Evolutionary conservation across 2,888 invertebrate species (phyloP), one percentile per base, ranked within the genome.

Genomic region (Tromatobia lineatoria): DNA sequence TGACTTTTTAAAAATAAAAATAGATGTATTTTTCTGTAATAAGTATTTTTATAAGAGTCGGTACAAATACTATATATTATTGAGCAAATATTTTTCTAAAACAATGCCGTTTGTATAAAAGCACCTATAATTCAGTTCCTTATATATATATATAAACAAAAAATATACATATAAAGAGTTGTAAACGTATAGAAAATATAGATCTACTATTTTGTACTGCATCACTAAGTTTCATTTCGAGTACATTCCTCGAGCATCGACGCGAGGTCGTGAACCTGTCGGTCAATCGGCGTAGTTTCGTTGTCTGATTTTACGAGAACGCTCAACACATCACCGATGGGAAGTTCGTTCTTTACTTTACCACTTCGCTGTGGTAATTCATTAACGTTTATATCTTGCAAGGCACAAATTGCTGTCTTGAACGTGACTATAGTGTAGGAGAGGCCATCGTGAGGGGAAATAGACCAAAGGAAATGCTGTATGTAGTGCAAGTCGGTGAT

Each of bases 401-500:
- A 80, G 7, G 87, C 64, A 18, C 83, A 80, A 2, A 90, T 81
- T 0, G 90, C 89, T 4, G 88, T 83, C 57, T 89, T 87, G 54
- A 88, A 91, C 0, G 87, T 88, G 0, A 88, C 86, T 10, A 91
- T 85, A 0, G 88, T 89, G 71, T 90, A 88, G 0, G 88, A 88
- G 3, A 90, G 85, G 8, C 86, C 86, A 57, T 91, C 90, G 23
- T 85, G 79, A 0, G 89, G 89, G 0, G 88, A 87, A 7, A 88
- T 81, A 8, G 88, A 88, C 89, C 91, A 92, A n/a, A 92, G 90
- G 87, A 94, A 94, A 73, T 92, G 89, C 78, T 94, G 90, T 69
- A 95, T 92, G 76, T 94, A 94, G 83, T 92, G 93, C 77, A 94
- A 87, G 88, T 94, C 94, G n/a, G 94, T 94, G 61, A 90, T 88